Conservation (phyloP, 2,797 vertebrate genomes). For the Darevskia mixta region DNA sequence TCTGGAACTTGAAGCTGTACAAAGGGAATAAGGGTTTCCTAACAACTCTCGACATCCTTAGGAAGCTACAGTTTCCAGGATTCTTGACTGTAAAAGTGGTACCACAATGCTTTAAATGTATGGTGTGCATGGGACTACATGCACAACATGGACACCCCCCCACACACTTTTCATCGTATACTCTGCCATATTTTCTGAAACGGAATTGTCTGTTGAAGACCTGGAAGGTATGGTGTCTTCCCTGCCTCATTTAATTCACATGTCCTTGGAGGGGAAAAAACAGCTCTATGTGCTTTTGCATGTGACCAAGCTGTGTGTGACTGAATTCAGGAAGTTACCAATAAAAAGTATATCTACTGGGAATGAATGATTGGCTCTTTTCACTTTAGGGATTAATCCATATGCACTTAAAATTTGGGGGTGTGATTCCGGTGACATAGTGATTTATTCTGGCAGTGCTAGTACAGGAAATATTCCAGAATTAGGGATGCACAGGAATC, state of each 20-base stretch:
- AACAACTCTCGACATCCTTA: too few relatives aligned
- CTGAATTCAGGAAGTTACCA: too few relatives aligned
- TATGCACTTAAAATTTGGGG: not conserved
- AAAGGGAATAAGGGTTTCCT: too few relatives aligned
- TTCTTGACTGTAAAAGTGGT: too few relatives aligned
- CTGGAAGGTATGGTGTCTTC: not conserved
- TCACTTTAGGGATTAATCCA: too few relatives aligned
- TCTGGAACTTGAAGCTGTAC: too few relatives aligned
- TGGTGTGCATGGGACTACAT: too few relatives aligned
- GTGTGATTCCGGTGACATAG: not conserved
- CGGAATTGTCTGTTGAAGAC: not conserved
- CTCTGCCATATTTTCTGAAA: not conserved
- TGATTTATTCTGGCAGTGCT: not conserved
- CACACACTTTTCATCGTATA: not conserved
- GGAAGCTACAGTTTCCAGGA: too few relatives aligned
- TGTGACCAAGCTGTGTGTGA: not conserved
- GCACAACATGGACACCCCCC: not conserved
- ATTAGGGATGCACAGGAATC: not conserved
- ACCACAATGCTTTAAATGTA: too few relatives aligned
- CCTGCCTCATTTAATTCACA: conserved; percentile 3
- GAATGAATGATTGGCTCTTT: not conserved
- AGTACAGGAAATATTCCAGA: not conserved
- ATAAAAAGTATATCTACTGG: not conserved
- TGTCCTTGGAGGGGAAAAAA: not conserved
- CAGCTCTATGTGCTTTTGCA: not conserved